Conservation (phyloP, 2,888 invertebrate species). For the Colostygia pectinataria region DNA sequence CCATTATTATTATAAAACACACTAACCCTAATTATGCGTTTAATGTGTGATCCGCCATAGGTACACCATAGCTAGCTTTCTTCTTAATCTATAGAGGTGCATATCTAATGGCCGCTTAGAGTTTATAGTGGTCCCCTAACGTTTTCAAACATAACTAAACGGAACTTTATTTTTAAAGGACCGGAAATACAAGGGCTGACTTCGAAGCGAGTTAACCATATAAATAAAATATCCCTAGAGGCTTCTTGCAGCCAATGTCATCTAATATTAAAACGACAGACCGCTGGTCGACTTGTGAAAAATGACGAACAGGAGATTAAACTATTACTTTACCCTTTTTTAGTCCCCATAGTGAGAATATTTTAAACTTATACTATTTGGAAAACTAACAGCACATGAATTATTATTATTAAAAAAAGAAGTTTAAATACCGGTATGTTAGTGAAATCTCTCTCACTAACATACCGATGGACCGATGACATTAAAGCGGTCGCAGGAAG, state of each 20-base stretch:
- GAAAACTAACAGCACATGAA: neutral
- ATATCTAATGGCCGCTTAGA: too few species aligned
- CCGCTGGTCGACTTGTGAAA: conserved; percentile 17
- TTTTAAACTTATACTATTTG: neutral
- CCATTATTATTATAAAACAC: too few species aligned
- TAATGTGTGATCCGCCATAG: too few species aligned
- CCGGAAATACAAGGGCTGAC: conserved; percentile 48
- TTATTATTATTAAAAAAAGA: too few species aligned
- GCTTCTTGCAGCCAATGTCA: conserved; percentile 55
- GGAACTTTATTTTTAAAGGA: conserved; percentile 49
- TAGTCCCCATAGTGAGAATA: neutral
- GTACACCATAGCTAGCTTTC: too few species aligned
- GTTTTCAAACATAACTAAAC: conserved; percentile 31
- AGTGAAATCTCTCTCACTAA: too few species aligned
- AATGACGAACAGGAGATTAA: conserved; percentile 18
- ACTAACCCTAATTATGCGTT: too few species aligned
- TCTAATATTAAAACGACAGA: conserved; percentile 66
- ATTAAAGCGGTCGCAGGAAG: too few species aligned
- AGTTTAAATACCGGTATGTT: too few species aligned
- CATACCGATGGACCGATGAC: too few species aligned
- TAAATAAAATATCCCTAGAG: conserved; percentile 65
- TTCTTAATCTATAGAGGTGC: too few species aligned
- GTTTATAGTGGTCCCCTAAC: too few species aligned
- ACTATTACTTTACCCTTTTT: conserved; percentile 9
- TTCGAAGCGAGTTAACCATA: conserved; percentile 54